Conservation (phyloP, 2,797 vertebrate species). For the Dicrostonyx torquatus region DNA sequence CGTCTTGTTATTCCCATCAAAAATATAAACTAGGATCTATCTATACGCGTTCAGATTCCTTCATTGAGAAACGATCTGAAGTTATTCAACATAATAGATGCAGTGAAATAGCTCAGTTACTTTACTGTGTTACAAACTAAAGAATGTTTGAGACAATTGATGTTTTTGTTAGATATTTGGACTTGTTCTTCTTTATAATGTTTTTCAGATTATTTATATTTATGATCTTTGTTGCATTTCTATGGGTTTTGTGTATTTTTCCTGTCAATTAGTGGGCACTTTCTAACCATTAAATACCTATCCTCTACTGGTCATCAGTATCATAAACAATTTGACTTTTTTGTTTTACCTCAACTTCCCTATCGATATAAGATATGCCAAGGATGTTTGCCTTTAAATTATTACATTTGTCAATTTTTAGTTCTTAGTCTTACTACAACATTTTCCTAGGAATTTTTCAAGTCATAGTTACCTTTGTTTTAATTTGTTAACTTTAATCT, state of each 20-base stretch:
- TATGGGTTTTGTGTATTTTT: neutral
- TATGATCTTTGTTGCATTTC: neutral
- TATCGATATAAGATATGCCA: constrained; percentile 27
- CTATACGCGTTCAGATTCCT: neutral
- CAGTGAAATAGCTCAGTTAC: neutral
- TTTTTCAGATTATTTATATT: neutral
- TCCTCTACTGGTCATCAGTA: neutral
- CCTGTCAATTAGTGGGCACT: neutral
- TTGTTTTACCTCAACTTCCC: neutral
- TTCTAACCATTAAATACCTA: constrained; percentile 32
- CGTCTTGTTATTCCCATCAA: neutral
- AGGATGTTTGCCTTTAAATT: neutral
- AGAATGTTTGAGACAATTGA: neutral
- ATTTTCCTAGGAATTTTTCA: neutral
- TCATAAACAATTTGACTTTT: neutral
- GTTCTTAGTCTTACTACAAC: constrained; percentile 9
- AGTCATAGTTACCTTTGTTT: neutral
- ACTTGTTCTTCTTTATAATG: neutral
- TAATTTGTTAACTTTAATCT: neutral
- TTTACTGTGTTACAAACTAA: constrained; percentile 33
- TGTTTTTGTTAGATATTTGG: neutral
- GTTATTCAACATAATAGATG: neutral
- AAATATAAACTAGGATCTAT: neutral
- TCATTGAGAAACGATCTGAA: neutral
- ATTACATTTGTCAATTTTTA: constrained; percentile 11